A percentile compares a stretch with the other conserved stretches of the same genome.
These are phyloP conservation scores for Margaritifera margaritifera DNA, from an alignment of 2,888 invertebrate species.

Conservation along the genomic window DNA sequence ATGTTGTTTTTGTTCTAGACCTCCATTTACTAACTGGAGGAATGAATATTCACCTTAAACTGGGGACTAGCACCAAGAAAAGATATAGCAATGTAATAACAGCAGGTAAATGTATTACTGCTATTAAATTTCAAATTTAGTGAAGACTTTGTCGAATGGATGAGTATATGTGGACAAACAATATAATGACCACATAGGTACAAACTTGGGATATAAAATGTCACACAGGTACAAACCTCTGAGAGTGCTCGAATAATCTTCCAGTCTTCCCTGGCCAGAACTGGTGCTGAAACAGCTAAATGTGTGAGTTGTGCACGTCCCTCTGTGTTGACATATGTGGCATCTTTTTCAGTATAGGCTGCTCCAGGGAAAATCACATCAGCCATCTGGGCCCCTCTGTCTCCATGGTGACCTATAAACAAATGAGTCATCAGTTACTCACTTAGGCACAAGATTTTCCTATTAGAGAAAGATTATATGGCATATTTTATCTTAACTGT, in stretches of 20 bases:
- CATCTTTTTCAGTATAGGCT: conserved; percentile 98
- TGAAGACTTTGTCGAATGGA: too few species aligned
- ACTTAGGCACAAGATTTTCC: too few species aligned
- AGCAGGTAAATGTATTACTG: too few species aligned
- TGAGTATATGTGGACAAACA: too few species aligned
- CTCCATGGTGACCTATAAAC: conserved; percentile 92
- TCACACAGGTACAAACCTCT: conserved; percentile 79
- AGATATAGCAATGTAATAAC: too few species aligned
- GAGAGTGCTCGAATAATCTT: conserved; percentile 97
- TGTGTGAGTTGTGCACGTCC: conserved; percentile 94
- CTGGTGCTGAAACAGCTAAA: conserved; percentile 91
- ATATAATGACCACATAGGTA: background rate
- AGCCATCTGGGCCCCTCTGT: conserved; percentile 91
- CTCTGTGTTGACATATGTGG: conserved; percentile 98
- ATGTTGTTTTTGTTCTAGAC: too few species aligned
- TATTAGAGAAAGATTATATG: too few species aligned
- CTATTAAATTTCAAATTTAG: too few species aligned
- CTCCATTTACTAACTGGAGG: too few species aligned
- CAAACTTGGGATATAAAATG: background rate
- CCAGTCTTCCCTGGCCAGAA: conserved; percentile 96
- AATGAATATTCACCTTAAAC: too few species aligned
- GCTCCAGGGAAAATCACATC: conserved; percentile 94
- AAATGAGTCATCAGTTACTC: background rate
- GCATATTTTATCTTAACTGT: too few species aligned
- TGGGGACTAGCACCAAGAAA: too few species aligned